Conservation (phyloP, 2,113 vertebrate species). For the Fregata magnificens region DNA sequence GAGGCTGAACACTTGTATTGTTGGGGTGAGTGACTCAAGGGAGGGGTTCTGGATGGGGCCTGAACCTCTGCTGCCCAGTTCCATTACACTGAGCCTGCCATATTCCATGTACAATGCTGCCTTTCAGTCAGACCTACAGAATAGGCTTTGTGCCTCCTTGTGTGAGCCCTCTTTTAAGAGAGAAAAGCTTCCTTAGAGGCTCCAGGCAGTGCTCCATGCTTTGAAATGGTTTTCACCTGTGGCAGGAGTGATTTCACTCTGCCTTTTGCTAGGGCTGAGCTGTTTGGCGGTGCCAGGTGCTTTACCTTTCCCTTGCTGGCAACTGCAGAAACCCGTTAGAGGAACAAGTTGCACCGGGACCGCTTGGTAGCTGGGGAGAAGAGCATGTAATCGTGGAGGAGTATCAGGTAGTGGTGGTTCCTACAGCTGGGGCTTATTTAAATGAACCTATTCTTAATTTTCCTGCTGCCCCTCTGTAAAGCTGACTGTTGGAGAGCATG, state of each 20-base stretch:
- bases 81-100: background rate
- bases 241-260: conserved; percentile 27
- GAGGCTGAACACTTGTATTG: background rate
- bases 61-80: background rate
- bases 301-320: background rate
- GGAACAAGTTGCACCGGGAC: background rate
- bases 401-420: background rate
- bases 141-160: conserved; percentile 20
- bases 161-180: conserved; percentile 6
- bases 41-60: background rate
- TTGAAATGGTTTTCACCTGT: conserved; percentile 5
- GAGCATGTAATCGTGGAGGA: background rate
- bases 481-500: background rate
- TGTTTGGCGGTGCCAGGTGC: background rate
- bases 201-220: background rate
- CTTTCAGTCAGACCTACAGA: conserved; percentile 42
- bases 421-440: background rate
- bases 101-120: background rate
- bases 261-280: background rate
- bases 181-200: conserved; percentile 9
- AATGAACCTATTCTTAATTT: background rate
- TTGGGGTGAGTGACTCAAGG: background rate
- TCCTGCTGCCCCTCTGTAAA: background rate
- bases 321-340: background rate
- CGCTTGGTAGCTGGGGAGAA: background rate